Evolutionary conservation across 2,888 invertebrate species (phyloP).

Genomic region (Nymphalis c-album): DNA sequence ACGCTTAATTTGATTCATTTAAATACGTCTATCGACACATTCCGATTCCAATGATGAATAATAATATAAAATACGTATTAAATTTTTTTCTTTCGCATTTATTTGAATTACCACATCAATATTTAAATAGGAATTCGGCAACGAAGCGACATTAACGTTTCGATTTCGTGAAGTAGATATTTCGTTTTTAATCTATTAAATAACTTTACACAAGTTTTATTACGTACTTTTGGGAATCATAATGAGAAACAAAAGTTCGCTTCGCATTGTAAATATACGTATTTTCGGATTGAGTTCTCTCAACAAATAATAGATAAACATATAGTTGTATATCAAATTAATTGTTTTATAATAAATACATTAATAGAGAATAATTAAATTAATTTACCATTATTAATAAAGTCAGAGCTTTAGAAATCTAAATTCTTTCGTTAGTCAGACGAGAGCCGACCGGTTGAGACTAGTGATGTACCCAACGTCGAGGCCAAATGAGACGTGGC

Average conservation of each 20-base stretch:
- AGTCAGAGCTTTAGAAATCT: slow-evolving; percentile 15
- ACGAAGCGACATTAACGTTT: not conserved
- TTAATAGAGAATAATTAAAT: not conserved
- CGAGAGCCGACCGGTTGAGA: slow-evolving; percentile 31
- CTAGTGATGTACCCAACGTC: slow-evolving; percentile 33
- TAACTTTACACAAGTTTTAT: too few species aligned
- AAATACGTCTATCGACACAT: slow-evolving; percentile 17
- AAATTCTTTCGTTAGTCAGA: slow-evolving; percentile 31
- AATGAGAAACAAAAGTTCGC: too few species aligned
- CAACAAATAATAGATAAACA: not conserved
- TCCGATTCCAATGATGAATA: slow-evolving; percentile 16
- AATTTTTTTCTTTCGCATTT: not conserved
- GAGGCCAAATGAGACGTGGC: slow-evolving; percentile 51
- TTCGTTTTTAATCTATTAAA: too few species aligned
- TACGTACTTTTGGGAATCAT: too few species aligned
- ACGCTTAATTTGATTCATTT: slow-evolving; percentile 5
- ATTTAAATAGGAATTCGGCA: slow-evolving; percentile 1
- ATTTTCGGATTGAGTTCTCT: too few species aligned
- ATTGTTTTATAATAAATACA: not conserved
- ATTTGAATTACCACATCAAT: slow-evolving; percentile 4
- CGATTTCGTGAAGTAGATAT: not conserved
- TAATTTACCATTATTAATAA: not conserved
- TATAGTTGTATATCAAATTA: not conserved
- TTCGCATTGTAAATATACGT: too few species aligned
- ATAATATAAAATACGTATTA: slow-evolving; percentile 4